phyloP scores from a whole-genome alignment of 2,888 invertebrate species.

The Patella pellucida region DNA sequence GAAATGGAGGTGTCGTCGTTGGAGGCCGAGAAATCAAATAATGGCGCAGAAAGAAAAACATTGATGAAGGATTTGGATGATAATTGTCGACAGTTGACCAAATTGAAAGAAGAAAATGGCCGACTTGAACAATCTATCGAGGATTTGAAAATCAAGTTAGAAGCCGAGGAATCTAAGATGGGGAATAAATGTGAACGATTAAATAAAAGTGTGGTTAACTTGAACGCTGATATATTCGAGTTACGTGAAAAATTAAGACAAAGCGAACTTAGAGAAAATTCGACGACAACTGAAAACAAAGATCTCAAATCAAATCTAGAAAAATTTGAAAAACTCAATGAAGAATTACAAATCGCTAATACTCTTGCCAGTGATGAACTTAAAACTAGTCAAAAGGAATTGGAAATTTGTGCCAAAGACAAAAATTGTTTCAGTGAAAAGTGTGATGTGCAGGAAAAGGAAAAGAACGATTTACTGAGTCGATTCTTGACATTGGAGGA shows the following conservation, averaged over 20 bases:
- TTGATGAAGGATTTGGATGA: constrained; percentile 27
- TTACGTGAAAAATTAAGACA: constrained; percentile 32
- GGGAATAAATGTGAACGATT: constrained; percentile 26
- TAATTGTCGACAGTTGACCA: constrained; percentile 15
- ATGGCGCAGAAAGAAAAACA: constrained; percentile 31
- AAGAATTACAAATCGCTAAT: constrained; percentile 11
- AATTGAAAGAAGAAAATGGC: constrained; percentile 20
- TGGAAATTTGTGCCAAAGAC: constrained; percentile 27
- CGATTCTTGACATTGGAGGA: constrained; percentile 49
- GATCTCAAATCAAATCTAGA: constrained; percentile 32
- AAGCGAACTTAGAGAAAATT: constrained; percentile 24
- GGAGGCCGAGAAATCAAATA: constrained; percentile 40
- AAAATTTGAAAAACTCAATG: constrained; percentile 25
- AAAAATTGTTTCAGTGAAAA: constrained; percentile 38
- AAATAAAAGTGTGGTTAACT: constrained; percentile 27
- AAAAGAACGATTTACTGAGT: constrained; percentile 46
- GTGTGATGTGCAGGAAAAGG: constrained; percentile 42
- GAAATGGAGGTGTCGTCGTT: constrained; percentile 49
- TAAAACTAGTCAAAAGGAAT: constrained; percentile 28
- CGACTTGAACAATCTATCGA: constrained; percentile 20
- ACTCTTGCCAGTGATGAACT: constrained; percentile 19
- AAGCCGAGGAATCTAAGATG: constrained; percentile 22
- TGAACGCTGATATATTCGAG: constrained; percentile 36
- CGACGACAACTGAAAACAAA: constrained; percentile 31
- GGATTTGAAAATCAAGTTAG: constrained; percentile 8